phyloP scores from a whole-genome alignment of 2,113 vertebrate genomes.

The Apteryx mantelli region DNA sequence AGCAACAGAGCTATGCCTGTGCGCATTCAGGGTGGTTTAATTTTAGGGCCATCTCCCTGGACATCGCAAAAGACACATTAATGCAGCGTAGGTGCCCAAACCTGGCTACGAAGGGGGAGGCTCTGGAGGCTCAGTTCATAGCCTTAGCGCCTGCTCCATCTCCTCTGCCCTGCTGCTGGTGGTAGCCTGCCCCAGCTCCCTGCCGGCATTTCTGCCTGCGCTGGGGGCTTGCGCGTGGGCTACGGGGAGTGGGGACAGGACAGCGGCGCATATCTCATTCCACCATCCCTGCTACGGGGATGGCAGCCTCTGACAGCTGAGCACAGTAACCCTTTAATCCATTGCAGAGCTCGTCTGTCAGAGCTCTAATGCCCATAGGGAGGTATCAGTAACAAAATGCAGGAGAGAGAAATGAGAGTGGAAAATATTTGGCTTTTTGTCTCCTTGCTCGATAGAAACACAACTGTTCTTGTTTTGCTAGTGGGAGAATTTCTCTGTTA shows the following conservation, averaged over 20 bases:
- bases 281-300: neutral
- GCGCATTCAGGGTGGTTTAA: accelerated
- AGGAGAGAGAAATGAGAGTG: constrained; percentile 69
- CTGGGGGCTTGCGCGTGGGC: neutral
- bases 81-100: neutral
- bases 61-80: neutral
- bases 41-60: neutral
- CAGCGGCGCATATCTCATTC: constrained; percentile 16
- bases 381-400: constrained; percentile 64
- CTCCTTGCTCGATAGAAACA: constrained; percentile 26
- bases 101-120: accelerated
- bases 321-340: constrained; percentile 72
- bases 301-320: constrained; percentile 66
- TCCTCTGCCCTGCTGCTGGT: neutral
- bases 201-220: neutral
- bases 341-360: constrained; percentile 69
- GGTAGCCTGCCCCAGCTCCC: too few species aligned
- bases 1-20: accelerated
- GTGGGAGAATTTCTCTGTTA: neutral
- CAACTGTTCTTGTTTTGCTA: neutral
- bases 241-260: neutral
- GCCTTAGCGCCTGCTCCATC: neutral
- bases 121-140: accelerated
- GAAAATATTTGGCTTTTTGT: constrained; percentile 69
- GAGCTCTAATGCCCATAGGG: constrained; percentile 58